phyloP scores from a whole-genome alignment of 2,888 invertebrate genomes.

The Cephus pygmeus region DNA sequence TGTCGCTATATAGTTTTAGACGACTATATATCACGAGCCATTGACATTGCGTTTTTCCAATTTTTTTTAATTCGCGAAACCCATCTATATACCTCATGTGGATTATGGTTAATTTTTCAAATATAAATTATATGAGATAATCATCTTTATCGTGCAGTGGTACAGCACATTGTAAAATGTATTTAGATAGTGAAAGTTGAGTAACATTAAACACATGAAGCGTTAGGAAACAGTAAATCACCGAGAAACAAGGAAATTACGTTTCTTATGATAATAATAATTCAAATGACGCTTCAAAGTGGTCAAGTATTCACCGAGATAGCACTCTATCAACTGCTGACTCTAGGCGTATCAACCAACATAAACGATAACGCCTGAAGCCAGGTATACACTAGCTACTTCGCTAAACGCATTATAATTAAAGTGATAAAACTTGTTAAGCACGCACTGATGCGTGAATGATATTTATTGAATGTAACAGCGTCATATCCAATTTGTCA shows the following conservation, averaged over 20 bases:
- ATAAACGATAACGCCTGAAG: neutral
- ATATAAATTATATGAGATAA: neutral
- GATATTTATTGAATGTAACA: neutral
- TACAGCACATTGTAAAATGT: neutral
- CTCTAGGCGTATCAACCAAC: neutral
- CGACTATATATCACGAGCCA: neutral
- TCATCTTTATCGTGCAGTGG: neutral
- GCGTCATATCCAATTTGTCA: neutral
- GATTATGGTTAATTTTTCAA: neutral
- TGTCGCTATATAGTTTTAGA: neutral
- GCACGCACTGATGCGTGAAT: neutral
- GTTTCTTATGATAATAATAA: neutral
- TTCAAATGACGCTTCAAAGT: neutral
- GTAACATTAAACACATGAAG: neutral
- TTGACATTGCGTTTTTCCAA: neutral
- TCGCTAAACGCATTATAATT: neutral
- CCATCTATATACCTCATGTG: neutral
- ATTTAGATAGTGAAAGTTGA: neutral
- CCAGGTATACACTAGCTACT: neutral
- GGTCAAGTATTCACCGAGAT: neutral
- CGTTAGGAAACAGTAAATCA: neutral
- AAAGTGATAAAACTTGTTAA: neutral
- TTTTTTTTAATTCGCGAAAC: neutral
- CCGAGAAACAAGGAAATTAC: neutral
- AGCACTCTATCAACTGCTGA: constrained; percentile 8